Evolutionary conservation across 2,113 vertebrate genomes (phyloP), one percentile per base, ranked within the genome.

Genomic region (Bothrops jararaca): DNA sequence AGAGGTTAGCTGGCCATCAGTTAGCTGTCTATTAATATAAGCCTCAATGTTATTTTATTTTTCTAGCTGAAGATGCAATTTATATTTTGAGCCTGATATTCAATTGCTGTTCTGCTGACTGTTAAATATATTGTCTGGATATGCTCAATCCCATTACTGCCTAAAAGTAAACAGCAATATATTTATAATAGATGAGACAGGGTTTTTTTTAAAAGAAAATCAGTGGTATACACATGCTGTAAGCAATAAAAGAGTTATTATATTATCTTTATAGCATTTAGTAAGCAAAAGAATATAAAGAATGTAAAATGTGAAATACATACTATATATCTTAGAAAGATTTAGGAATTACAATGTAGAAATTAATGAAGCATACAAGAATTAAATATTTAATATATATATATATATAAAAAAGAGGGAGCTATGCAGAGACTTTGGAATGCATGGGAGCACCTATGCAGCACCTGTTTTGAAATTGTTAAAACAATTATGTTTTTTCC

Each of bases 81-180:
- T 86, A 26, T 1, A 52, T 4, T 53, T 92, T 93, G 39, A 95
- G 39, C 20, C 24, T 42, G 26, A 8, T 39, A 34, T 86, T 93
- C 48, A 87, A 42, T 74, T 90, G 45, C n/a, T 91, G 52, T 92
- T 86, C 29, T 48, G 74, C 50, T 92, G 69, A 86, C 91, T 45
- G 87, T 90, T 92, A 92, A 92, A 90, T 86, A n/a, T 69, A 92
- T 87, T 56, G 57, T 87, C 69, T 96, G 3, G 86, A 69, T 90
- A 11, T 88, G 93, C 7, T 22, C 91, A 42, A 88, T 2, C 88
- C 87, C 91, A 89, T 34, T 64, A 9, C 5, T 85, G 91, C 92
- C 92, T 95, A 91, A 88, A 60, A 60, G 0, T 80, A 80, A 93
- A 90, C 23, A 90, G 92, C 92, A 94, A 0, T 3, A 39, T 12